Percentiles rank a stretch among this genome's conserved stretches.
phyloP scores from a whole-genome alignment of 2,797 vertebrate genomes.

The Benthosema pterotum region DNA sequence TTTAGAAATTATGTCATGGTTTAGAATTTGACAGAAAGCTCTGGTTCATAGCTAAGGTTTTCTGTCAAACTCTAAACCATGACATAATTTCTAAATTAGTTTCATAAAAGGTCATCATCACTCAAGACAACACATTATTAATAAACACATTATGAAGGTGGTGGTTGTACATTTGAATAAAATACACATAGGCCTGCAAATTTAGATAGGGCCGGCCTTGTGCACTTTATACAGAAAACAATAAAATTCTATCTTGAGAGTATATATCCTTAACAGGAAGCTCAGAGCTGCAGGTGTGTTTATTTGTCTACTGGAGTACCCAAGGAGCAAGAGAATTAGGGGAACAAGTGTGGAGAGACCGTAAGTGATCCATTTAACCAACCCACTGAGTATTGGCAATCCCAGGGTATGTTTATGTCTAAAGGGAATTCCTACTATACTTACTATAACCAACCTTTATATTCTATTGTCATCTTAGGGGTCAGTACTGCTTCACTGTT shows the following conservation, averaged over 20 bases:
- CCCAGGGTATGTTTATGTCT: neutral
- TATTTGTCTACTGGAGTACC: constrained; percentile 92
- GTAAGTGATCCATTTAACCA: constrained; percentile 78
- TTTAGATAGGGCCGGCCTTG: too few species aligned
- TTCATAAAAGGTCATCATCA: too few species aligned
- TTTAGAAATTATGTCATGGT: too few species aligned
- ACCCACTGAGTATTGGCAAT: too few species aligned
- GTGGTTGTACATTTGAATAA: too few species aligned
- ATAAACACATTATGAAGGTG: too few species aligned
- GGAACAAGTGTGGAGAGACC: constrained; percentile 90
- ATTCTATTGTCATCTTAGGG: constrained; percentile 72
- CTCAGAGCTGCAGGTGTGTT: constrained; percentile 86
- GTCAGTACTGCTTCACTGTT: constrained; percentile 88
- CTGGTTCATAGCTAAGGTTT: neutral
- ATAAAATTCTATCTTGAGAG: too few species aligned
- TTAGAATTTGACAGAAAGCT: too few species aligned
- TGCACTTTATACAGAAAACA: too few species aligned
- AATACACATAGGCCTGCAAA: too few species aligned
- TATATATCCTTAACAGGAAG: constrained; percentile 71
- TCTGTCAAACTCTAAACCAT: neutral
- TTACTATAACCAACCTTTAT: neutral
- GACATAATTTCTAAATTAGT: neutral
- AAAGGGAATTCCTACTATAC: neutral
- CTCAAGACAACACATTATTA: too few species aligned
- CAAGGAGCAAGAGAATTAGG: constrained; percentile 86